These are phyloP conservation scores for Gerris lacustris DNA, from an alignment of 2,888 invertebrate species.

Conservation along the genomic window DNA sequence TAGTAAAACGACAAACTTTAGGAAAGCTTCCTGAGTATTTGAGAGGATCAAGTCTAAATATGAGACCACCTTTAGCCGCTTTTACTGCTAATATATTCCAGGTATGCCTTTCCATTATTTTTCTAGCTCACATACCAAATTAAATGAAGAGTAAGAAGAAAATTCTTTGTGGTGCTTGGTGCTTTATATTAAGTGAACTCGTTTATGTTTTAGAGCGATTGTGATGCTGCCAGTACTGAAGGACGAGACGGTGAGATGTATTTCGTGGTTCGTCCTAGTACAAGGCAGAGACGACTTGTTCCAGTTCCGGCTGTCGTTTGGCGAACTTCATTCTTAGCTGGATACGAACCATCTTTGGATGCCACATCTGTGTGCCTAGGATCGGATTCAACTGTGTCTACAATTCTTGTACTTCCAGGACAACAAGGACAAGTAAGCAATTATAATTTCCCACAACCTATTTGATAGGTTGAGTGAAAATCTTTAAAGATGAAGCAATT, in stretches of 20 bases:
- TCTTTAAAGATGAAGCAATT: too few species aligned
- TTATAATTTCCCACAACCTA: background rate
- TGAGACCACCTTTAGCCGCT: slow-evolving; percentile 65
- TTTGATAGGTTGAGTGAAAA: background rate
- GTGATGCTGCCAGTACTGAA: slow-evolving; percentile 56
- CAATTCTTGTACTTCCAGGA: slow-evolving; percentile 71
- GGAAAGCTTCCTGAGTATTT: slow-evolving; percentile 65
- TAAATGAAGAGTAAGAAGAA: background rate
- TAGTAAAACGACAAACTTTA: slow-evolving; percentile 65
- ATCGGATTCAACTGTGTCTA: slow-evolving; percentile 56
- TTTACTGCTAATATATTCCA: slow-evolving; percentile 70
- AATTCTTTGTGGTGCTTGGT: background rate
- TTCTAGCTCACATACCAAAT: background rate
- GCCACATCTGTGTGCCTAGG: slow-evolving; percentile 72
- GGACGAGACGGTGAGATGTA: slow-evolving; percentile 77
- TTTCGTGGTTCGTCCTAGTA: slow-evolving; percentile 68
- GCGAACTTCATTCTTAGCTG: slow-evolving; percentile 62
- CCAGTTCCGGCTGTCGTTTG: slow-evolving; percentile 75
- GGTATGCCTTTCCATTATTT: slow-evolving; percentile 38
- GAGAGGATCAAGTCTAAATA: slow-evolving; percentile 55
- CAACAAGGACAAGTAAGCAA: slow-evolving; percentile 57
- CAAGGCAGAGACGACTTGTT: slow-evolving; percentile 63
- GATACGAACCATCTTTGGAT: slow-evolving; percentile 71
- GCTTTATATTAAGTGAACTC: background rate
- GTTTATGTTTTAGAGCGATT: slow-evolving; percentile 56